Evolutionary conservation across 2,797 vertebrate genomes (phyloP).

Genomic region (Thripadectes ignobilis): DNA sequence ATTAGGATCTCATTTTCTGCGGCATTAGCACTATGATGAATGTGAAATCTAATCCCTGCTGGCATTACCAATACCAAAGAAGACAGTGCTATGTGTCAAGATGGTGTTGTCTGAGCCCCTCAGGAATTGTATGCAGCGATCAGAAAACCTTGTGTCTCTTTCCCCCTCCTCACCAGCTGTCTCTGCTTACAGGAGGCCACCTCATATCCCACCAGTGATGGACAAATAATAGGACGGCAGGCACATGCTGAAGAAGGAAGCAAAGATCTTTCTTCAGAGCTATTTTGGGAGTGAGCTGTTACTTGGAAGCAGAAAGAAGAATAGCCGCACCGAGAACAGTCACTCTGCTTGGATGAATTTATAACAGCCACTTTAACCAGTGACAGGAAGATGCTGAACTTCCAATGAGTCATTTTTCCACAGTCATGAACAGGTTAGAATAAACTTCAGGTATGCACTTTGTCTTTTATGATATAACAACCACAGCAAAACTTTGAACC

Average conservation of each 20-base stretch:
- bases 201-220: background rate
- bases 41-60: slow-evolving; percentile 22
- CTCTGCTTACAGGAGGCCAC: background rate
- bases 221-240: background rate
- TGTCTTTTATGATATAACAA: background rate
- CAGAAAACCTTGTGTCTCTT: background rate
- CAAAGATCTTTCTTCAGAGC: background rate
- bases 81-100: background rate
- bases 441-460: background rate
- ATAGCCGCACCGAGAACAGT: background rate
- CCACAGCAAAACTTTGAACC: background rate
- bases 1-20: slow-evolving; percentile 18
- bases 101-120: background rate
- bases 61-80: background rate
- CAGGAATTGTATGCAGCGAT: background rate
- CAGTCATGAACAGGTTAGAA: background rate
- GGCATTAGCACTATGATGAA: background rate
- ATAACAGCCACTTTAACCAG: background rate
- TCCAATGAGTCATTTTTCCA: slow-evolving; percentile 19
- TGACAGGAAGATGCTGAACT: slow-evolving; percentile 9
- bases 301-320: background rate
- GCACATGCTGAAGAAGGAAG: background rate
- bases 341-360: background rate
- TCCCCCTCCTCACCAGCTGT: background rate
- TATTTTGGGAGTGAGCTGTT: background rate